phyloP scores from a whole-genome alignment of 53 echinoderm and acorn worm genomes.

The Glandiceps talaboti region DNA sequence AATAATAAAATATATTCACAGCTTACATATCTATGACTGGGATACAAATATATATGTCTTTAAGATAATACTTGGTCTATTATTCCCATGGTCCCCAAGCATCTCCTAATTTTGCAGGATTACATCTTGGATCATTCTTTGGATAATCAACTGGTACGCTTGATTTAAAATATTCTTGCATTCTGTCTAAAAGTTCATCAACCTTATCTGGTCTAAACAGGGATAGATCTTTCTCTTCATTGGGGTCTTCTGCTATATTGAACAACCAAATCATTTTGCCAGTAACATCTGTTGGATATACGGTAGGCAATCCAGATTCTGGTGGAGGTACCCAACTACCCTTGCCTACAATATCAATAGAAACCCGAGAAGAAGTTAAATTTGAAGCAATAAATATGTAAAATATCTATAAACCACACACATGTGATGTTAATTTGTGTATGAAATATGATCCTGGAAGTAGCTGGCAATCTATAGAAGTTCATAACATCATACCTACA shows the following conservation, averaged over 20 bases:
- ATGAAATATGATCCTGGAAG: no score
- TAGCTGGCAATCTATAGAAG: no score
- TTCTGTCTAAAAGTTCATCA: slow-evolving; percentile 29
- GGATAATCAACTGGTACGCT: slow-evolving; percentile 54
- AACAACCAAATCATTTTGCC: slow-evolving; percentile 77
- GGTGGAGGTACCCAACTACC: slow-evolving; percentile 69
- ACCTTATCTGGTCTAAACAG: slow-evolving; percentile 37
- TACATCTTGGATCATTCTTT: slow-evolving; percentile 27
- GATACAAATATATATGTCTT: no score
- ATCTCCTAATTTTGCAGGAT: slow-evolving; percentile 20
- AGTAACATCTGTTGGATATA: slow-evolving; percentile 21
- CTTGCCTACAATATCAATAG: slow-evolving; percentile 44
- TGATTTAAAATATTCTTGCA: slow-evolving; percentile 33
- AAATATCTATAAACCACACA: no score
- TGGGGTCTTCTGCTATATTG: slow-evolving; percentile 67
- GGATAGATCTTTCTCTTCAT: slow-evolving; percentile 58
- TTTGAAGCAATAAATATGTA: no score
- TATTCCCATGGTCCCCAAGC: not conserved
- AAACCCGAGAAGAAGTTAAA: no score
- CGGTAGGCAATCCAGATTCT: slow-evolving; percentile 31
- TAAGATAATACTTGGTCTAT: no score
- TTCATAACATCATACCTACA: no score
- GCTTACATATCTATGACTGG: no score
- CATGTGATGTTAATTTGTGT: no score
- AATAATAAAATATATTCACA: no score